Evolutionary conservation across 2,797 vertebrate species (phyloP).

Genomic region (Anniella stebbinsi): DNA sequence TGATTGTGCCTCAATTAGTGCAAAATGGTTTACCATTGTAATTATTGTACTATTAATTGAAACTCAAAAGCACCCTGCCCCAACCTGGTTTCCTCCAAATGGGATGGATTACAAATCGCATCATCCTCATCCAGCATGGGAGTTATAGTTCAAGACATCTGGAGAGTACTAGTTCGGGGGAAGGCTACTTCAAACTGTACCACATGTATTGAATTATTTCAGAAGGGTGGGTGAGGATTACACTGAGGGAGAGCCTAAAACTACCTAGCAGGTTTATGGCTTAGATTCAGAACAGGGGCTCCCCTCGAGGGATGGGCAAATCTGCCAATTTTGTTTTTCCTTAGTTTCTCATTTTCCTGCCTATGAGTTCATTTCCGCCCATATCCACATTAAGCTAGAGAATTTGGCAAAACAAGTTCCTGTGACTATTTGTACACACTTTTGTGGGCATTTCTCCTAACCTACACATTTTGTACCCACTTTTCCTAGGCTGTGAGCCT

Average conservation of each 20-base stretch:
- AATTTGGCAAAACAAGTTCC: too few relatives aligned
- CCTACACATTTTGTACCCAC: too few relatives aligned
- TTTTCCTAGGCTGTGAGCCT: too few relatives aligned
- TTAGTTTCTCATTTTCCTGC: too few relatives aligned
- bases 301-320: neutral
- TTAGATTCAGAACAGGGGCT: neutral
- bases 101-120: neutral
- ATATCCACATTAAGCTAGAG: too few relatives aligned
- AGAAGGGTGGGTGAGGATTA: neutral
- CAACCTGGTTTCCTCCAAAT: neutral
- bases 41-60: neutral
- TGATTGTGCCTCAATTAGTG: neutral
- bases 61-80: too few relatives aligned
- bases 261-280: neutral
- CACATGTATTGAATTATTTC: too few relatives aligned
- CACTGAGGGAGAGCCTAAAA: neutral
- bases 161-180: too few relatives aligned
- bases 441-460: too few relatives aligned
- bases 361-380: too few relatives aligned
- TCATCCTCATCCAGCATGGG: neutral
- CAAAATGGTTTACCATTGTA: neutral
- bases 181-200: neutral
- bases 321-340: too few relatives aligned
- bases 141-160: neutral
- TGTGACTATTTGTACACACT: too few relatives aligned